Base-by-base conservation (phyloP, 2,113 vertebrate species). In the Forbesichthys agassizii region DNA sequence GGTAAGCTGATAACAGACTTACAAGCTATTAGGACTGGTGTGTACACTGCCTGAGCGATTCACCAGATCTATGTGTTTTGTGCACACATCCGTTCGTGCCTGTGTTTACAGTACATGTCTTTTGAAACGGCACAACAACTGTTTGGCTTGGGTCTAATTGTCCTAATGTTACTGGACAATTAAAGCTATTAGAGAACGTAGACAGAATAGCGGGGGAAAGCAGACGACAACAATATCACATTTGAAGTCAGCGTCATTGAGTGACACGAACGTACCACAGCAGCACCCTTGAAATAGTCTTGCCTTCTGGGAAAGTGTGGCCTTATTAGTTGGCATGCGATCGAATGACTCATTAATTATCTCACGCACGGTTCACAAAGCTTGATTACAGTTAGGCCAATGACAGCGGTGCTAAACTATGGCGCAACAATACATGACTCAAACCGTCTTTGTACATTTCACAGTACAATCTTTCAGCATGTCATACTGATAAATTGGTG, bases 261-360 rank as follows among this genome's bases (percentile, higher is more conserved):
- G 73, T 57, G 86, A 87, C 84, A 87, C 49, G 61, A 74, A 85
- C 83, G 69, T 78, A 86, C 77, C 78, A 72, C 70, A 75, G 54
- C 72, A 72, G 74, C 65, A 27, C 27, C 27, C 78, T 78, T 83
- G 75, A 83, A 83, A 83, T 85, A 85, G 85, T 71, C 58, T 65
- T 58, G 48, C 60, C 86, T 86, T 78, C 53, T 77, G 78, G 84
- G 77, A 73, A 79, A 82, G 52, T 79, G 81, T 85, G 84, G 76
- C 86, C 82, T 88, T 84, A 84, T 85, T 84, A 85, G 47, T 73
- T 68, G 74, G 61, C 46, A 16, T 71, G 64, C 64, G 80, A 72
- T 77, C 65, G 83, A 77, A 84, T 79, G 75, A 87, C 64, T 86
- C 81, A 84, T 80, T 83, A 79, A 82, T 82, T 78, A 77, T 80